Conservation (phyloP, 1,140 invertebrate genomes). For the Philotrypesis tridentata region DNA sequence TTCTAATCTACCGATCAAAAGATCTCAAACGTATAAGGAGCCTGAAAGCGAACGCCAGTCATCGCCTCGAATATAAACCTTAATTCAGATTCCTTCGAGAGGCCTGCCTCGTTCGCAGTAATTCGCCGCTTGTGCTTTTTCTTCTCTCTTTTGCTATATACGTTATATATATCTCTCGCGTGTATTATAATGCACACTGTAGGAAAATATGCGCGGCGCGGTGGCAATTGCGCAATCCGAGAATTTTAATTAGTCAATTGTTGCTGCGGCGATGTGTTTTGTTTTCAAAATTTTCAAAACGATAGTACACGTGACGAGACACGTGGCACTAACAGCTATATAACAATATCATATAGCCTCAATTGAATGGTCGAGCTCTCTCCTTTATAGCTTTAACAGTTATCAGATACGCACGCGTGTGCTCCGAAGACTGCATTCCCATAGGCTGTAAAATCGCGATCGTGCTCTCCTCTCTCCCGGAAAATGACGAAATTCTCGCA, state of each 20-base stretch:
- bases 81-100: constrained; percentile 1
- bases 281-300: too few relatives aligned
- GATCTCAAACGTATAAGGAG: constrained; percentile 1
- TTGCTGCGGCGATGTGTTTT: too few relatives aligned
- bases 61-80: constrained; percentile 21
- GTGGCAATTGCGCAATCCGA: constrained; percentile 30
- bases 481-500: background rate
- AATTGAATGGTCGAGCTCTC: too few relatives aligned
- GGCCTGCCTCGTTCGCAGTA: too few relatives aligned
- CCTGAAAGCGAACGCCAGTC: constrained; percentile 25
- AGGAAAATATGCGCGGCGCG: too few relatives aligned
- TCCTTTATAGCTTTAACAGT: background rate
- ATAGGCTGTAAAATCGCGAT: constrained; percentile 18
- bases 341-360: too few relatives aligned
- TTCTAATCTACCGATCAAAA: constrained; percentile 40
- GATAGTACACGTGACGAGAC: too few relatives aligned
- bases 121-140: too few relatives aligned
- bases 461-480: background rate
- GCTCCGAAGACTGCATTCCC: background rate
- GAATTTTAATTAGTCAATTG: constrained; percentile 35
- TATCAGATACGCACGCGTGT: background rate
- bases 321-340: too few relatives aligned
- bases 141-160: background rate
- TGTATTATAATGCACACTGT: background rate
- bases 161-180: background rate